A percentile compares a stretch with the other conserved stretches of the same genome.
Conservation (phyloP, 2,797 vertebrate species). For the Champsocephalus gunnari region DNA sequence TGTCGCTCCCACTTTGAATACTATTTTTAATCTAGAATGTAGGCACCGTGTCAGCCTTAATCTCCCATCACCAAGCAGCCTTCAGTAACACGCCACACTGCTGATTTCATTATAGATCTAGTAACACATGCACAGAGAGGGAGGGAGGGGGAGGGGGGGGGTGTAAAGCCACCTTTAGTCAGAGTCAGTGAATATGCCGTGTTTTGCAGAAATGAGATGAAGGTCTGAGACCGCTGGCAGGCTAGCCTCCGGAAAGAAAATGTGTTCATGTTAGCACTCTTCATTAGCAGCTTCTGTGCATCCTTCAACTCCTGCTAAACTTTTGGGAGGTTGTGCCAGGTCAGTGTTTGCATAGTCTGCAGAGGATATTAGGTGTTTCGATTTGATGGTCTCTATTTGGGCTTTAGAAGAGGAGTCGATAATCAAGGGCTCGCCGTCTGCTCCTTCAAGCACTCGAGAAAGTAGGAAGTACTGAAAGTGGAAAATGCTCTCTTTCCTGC, state of each 20-base stretch:
- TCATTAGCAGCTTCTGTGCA: conserved; percentile 67
- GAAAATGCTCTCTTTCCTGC: conserved; percentile 11
- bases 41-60: conserved; percentile 55
- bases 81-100: conserved; percentile 61
- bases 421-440: conserved; percentile 56
- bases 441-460: conserved; percentile 25
- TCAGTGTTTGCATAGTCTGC: conserved; percentile 62
- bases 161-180: conserved; percentile 37
- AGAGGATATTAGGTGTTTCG: conserved; percentile 56
- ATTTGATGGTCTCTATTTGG: conserved; percentile 52
- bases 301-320: conserved; percentile 37
- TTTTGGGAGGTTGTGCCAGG: conserved; percentile 55
- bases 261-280: conserved; percentile 59
- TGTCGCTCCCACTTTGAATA: conserved; percentile 52
- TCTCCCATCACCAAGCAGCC: conserved; percentile 68
- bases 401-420: conserved; percentile 65
- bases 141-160: conserved; percentile 10
- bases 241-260: conserved; percentile 64
- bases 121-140: conserved; percentile 52
- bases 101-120: conserved; percentile 83
- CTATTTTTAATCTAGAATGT: conserved; percentile 69
- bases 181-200: conserved; percentile 44
- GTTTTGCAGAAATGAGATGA: conserved; percentile 61
- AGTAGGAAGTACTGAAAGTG: conserved; percentile 2
- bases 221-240: conserved; percentile 62